These are phyloP conservation scores for Rhamnusium bicolor DNA, from an alignment of 2,888 invertebrate genomes.

Conservation along the genomic window DNA sequence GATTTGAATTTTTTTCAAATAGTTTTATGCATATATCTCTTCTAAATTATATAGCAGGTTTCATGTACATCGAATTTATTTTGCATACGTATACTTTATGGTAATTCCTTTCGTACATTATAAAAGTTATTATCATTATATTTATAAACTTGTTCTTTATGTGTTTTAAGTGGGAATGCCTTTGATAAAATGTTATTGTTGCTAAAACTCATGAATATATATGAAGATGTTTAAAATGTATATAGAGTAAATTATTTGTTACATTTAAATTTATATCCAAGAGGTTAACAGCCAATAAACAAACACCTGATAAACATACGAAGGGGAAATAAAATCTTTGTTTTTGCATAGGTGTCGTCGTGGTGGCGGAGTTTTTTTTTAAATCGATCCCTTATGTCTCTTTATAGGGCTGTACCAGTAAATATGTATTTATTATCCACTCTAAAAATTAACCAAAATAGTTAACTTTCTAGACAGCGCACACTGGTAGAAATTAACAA, in stretches of 20 bases:
- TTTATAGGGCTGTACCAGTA: too few species aligned
- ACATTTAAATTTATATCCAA: constrained; percentile 23
- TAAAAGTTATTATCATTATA: constrained; percentile 51
- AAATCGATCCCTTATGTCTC: too few species aligned
- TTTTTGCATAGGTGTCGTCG: neutral
- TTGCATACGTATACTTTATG: constrained; percentile 47
- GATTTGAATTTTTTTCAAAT: constrained; percentile 36
- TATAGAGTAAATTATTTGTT: constrained; percentile 31
- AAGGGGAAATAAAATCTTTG: neutral
- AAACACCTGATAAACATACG: neutral
- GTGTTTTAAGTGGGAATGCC: constrained; percentile 44
- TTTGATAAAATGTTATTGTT: constrained; percentile 51
- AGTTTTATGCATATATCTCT: constrained; percentile 44
- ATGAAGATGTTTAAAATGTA: constrained; percentile 35
- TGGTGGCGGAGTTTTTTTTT: too few species aligned
- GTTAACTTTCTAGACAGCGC: too few species aligned
- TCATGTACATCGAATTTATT: constrained; percentile 50
- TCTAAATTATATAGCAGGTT: constrained; percentile 48
- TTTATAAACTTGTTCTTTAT: constrained; percentile 48
- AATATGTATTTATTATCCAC: too few species aligned
- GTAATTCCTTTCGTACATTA: constrained; percentile 44
- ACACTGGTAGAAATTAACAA: too few species aligned
- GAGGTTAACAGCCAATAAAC: constrained; percentile 28
- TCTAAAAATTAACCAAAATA: too few species aligned
- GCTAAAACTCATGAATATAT: constrained; percentile 41